Evolutionary conservation across 2,888 invertebrate species (phyloP).

Genomic region (Meta bourneti): DNA sequence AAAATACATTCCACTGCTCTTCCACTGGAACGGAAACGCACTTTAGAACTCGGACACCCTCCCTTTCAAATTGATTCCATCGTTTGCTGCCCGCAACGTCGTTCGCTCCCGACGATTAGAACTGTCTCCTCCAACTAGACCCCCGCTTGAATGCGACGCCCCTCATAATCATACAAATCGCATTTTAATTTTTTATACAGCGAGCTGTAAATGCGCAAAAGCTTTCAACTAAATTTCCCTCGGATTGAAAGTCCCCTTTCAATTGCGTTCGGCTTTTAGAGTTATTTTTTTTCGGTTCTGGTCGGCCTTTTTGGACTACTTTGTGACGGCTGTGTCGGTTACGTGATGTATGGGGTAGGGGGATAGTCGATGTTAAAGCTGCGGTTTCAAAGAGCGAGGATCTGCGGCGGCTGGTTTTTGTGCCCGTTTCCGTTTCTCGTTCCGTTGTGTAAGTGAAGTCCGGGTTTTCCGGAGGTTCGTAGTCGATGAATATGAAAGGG

Average conservation of each 20-base stretch:
- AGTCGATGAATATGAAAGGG: neutral
- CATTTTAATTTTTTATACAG: neutral
- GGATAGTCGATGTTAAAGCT: neutral
- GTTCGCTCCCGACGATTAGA: neutral
- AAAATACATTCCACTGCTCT: neutral
- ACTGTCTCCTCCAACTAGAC: no score
- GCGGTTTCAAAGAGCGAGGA: neutral
- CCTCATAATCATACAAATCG: neutral
- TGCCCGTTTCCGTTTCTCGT: neutral
- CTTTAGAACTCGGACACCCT: neutral
- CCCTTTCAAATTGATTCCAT: neutral
- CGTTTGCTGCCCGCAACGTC: neutral
- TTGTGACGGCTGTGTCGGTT: no score
- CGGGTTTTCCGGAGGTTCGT: neutral
- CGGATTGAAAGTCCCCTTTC: neutral
- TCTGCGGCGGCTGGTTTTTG: neutral
- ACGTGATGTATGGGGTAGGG: neutral
- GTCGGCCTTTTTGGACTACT: neutral
- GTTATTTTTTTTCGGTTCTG: neutral
- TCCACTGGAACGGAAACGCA: no score
- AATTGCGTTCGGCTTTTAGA: neutral
- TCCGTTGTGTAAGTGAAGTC: neutral
- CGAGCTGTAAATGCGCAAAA: conserved; percentile 35
- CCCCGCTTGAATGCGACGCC: neutral
- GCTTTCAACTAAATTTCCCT: conserved; percentile 41